Evolutionary conservation across 2,888 invertebrate genomes (phyloP).

Genomic region (Stratiomys singularior): DNA sequence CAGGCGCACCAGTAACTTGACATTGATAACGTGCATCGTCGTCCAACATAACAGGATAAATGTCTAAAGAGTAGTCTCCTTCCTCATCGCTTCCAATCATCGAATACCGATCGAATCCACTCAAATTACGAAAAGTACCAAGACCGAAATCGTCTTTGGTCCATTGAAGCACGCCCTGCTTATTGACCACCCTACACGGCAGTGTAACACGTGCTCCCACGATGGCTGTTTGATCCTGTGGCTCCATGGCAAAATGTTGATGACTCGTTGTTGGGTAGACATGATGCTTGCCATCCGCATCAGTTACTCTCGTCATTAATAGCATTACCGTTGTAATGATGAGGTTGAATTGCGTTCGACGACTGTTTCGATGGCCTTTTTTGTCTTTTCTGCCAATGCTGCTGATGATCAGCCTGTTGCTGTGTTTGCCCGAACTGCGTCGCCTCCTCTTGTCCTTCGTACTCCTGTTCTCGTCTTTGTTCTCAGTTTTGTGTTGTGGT

Average conservation of each 20-base stretch:
- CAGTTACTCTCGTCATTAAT: conserved; percentile 46
- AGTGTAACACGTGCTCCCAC: conserved; percentile 88
- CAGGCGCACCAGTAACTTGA: conserved; percentile 86
- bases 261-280: conserved; percentile 59
- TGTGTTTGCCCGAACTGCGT: background rate
- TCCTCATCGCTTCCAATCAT: conserved; percentile 97
- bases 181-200: conserved; percentile 89
- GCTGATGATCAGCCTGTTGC: conserved; percentile 10
- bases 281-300: conserved; percentile 46
- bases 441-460: background rate
- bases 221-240: conserved; percentile 89
- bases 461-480: conserved; percentile 1
- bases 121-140: conserved; percentile 88
- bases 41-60: conserved; percentile 87
- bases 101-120: conserved; percentile 90
- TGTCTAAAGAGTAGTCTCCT: conserved; percentile 93
- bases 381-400: background rate
- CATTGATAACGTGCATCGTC: conserved; percentile 95
- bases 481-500: conserved; percentile 16
- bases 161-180: conserved; percentile 94
- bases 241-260: conserved; percentile 92
- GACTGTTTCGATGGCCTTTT: conserved; percentile 19
- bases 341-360: conserved; percentile 39
- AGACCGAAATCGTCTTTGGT: conserved; percentile 96
- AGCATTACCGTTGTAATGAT: conserved; percentile 44